phyloP scores from a whole-genome alignment of 2,113 vertebrate genomes.

The Himantopus leucocephalus region DNA sequence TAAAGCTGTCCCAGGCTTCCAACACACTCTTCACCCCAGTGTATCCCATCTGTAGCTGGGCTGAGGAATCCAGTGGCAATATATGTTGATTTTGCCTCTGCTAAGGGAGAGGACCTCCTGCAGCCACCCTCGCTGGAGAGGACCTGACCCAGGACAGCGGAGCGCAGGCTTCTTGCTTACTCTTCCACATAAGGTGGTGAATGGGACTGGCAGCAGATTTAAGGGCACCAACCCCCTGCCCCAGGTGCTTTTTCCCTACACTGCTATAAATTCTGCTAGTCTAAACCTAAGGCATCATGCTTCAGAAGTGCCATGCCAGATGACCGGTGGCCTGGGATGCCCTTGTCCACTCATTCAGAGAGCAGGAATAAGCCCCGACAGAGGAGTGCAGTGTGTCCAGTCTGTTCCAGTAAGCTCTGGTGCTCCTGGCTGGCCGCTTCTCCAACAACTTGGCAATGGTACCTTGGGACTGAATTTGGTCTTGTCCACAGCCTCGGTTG shows the following conservation, averaged over 20 bases:
- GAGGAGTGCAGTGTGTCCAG: rapidly evolving
- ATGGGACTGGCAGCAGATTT: background rate
- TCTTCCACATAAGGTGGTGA: rapidly evolving
- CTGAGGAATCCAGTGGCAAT: background rate
- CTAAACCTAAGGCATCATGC: rapidly evolving
- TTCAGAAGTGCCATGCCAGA: too few relatives aligned
- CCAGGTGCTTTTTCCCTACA: background rate
- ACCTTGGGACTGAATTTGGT: rapidly evolving
- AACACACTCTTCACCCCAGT: rapidly evolving
- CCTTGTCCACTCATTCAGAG: rapidly evolving
- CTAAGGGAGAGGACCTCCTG: background rate
- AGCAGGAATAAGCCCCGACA: background rate
- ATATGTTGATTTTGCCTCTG: background rate
- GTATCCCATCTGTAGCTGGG: background rate
- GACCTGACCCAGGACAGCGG: background rate
- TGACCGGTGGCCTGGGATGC: background rate
- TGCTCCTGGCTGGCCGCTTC: background rate
- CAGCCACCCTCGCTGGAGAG: background rate
- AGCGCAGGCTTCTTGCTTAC: background rate
- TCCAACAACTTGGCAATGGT: too few relatives aligned
- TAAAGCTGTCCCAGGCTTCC: background rate
- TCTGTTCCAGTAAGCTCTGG: too few relatives aligned
- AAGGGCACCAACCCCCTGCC: too few relatives aligned
- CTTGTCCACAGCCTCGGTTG: background rate
- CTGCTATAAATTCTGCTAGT: background rate